phyloP scores from a whole-genome alignment of 2,113 vertebrate genomes.

The Leiothrix lutea region DNA sequence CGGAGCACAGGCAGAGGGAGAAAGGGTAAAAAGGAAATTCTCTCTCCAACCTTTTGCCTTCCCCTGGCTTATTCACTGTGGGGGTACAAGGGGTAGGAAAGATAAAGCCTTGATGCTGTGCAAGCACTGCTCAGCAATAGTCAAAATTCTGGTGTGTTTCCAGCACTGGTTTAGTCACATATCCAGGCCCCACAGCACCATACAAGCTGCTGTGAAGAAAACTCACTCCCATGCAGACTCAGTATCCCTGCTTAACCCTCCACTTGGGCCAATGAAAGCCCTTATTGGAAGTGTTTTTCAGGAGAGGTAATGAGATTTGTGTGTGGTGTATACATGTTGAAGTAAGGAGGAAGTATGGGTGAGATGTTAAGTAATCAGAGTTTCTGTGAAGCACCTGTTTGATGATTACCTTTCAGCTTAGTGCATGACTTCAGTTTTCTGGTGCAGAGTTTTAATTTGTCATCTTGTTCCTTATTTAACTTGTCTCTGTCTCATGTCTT shows the following conservation, averaged over 20 bases:
- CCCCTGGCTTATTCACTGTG: neutral
- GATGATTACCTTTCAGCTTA: neutral
- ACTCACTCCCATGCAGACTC: neutral
- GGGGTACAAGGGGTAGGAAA: fast-evolving
- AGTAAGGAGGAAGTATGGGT: neutral
- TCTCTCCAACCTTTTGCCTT: neutral
- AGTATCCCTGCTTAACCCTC: neutral
- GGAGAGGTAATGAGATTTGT: neutral
- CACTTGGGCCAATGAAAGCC: neutral
- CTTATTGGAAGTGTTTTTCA: neutral
- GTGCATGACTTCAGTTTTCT: neutral
- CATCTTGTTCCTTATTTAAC: neutral
- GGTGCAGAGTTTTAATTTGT: neutral
- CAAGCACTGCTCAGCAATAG: neutral
- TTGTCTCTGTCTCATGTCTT: neutral
- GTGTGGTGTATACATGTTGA: neutral
- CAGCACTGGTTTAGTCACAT: neutral
- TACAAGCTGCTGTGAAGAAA: neutral
- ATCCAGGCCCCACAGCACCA: neutral
- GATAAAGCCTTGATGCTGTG: neutral
- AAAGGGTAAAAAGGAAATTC: neutral
- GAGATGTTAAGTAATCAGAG: neutral
- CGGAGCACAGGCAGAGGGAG: neutral
- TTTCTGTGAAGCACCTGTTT: neutral
- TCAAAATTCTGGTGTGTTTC: neutral